Conservation (phyloP, 2,797 vertebrate species). For the Cyclopterus lumpus region DNA sequence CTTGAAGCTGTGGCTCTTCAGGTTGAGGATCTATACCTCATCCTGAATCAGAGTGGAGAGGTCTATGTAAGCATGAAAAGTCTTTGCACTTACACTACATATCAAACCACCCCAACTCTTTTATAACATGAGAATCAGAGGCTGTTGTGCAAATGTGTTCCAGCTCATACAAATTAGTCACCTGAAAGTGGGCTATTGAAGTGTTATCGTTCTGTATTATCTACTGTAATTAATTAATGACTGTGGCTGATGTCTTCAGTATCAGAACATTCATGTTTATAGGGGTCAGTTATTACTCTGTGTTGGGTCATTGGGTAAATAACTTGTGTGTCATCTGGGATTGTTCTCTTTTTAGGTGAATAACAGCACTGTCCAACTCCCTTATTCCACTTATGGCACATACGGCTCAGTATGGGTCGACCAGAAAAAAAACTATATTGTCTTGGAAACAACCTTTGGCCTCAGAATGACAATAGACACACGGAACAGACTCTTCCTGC, state of each 20-base stretch:
- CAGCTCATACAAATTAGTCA: neutral
- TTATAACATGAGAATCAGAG: neutral
- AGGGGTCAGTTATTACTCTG: constrained; percentile 9
- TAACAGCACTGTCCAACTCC: constrained; percentile 58
- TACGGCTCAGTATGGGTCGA: constrained; percentile 64
- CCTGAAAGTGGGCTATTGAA: neutral
- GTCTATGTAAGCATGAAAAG: constrained; percentile 79
- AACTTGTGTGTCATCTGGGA: constrained; percentile 20
- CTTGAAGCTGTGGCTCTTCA: constrained; percentile 83
- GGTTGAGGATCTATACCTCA: constrained; percentile 75
- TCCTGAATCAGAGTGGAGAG: constrained; percentile 76
- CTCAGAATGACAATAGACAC: constrained; percentile 84
- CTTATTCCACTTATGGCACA: constrained; percentile 63
- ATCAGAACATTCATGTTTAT: constrained; percentile 33
- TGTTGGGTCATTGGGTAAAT: constrained; percentile 13
- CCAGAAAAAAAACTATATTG: constrained; percentile 58
- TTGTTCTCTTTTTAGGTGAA: constrained; percentile 76
- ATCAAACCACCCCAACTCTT: neutral
- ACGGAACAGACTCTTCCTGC: constrained; percentile 84
- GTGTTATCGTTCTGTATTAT: constrained; percentile 4
- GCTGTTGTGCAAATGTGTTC: neutral
- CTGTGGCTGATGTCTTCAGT: neutral
- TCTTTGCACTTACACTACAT: neutral
- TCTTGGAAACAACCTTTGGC: constrained; percentile 83
- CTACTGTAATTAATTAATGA: constrained; percentile 29